Evolutionary conservation across 2,888 invertebrate species (phyloP).

Genomic region (Molanna angustata): DNA sequence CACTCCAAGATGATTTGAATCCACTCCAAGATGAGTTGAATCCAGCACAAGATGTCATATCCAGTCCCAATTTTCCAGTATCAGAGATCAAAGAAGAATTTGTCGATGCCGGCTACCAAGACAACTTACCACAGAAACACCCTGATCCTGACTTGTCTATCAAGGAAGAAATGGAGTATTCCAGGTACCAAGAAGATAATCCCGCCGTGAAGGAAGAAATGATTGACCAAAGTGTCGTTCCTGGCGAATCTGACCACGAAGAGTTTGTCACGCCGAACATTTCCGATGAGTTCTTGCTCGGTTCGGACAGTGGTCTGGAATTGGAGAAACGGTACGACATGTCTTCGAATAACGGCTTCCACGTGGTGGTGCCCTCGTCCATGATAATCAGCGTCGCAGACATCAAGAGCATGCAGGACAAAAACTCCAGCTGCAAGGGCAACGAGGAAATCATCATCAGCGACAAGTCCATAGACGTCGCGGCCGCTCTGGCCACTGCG

Average conservation of each 20-base stretch:
- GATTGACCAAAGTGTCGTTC: constrained; percentile 2
- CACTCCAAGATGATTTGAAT: too few species aligned
- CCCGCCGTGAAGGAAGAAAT: constrained; percentile 2
- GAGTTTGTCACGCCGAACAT: too few species aligned
- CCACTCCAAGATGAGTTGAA: too few species aligned
- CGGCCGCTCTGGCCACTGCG: not conserved
- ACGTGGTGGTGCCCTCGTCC: constrained; percentile 10
- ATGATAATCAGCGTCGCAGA: constrained; percentile 6
- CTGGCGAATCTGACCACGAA: too few species aligned
- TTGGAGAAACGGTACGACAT: too few species aligned
- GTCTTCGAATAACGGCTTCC: too few species aligned
- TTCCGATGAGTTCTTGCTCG: too few species aligned
- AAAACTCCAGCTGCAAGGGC: constrained; percentile 7
- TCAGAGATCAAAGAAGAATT: too few species aligned
- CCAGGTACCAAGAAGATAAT: not conserved
- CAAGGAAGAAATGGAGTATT: not conserved
- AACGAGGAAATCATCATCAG: constrained; percentile 22
- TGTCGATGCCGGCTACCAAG: too few species aligned
- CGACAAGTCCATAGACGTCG: constrained; percentile 9
- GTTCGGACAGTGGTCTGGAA: too few species aligned
- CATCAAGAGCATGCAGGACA: constrained; percentile 5
- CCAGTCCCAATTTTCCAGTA: not conserved
- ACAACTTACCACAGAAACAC: too few species aligned
- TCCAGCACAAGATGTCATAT: too few species aligned
- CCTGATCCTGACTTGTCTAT: not conserved